Base-by-base conservation (phyloP, 2,888 invertebrate genomes). In the Temnothorax ravouxi region DNA sequence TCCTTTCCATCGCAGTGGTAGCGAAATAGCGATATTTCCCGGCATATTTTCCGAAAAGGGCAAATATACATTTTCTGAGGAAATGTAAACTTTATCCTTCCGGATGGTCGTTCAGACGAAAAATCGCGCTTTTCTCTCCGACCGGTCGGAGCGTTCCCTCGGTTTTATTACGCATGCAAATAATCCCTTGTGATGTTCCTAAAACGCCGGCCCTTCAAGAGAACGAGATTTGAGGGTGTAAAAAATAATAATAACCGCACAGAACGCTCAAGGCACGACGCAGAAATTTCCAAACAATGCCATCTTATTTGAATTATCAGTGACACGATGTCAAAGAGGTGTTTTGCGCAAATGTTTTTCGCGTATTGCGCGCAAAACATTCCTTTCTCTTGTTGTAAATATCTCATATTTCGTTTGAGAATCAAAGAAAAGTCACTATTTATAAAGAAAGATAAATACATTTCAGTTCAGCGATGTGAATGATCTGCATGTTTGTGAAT, bases 101-200 rank as follows among this genome's bases (percentile, higher is more conserved):
- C 47, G 47, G 13, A 56, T 21, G 47, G 47, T 71, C 21, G 47
- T 72, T 80, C 74, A 47, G 59, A 80, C 79, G 50, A 72, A 80
- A 50, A 74, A 72, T 80, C 79, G 25, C 13, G 41, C 38, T 76
- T 64, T 81, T 62, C 50, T 44, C 21, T 81, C 44, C 15, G 47
- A 44, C 52, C 59, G 18, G 62, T 41, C 59, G 38, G 67, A 38
- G 15, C 34, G 13, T 25, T 13, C 41, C 15, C 41, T 41, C 29
- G 2, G 41, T 59, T 66, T 76, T 67, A 54, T 84, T 80, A 72
- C 64, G 80, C 38, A 72, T 72, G 84, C 84, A 84, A 84, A 80
- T 80, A 71, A 71, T 47, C 54, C n/a, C 34, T 69, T 50, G 44
- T 50, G 34, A 38, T 64, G 47, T 84, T 50, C n/a, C n/a, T 34